Conservation (phyloP, 1,140 invertebrate species). For the Pantala flavescens region DNA sequence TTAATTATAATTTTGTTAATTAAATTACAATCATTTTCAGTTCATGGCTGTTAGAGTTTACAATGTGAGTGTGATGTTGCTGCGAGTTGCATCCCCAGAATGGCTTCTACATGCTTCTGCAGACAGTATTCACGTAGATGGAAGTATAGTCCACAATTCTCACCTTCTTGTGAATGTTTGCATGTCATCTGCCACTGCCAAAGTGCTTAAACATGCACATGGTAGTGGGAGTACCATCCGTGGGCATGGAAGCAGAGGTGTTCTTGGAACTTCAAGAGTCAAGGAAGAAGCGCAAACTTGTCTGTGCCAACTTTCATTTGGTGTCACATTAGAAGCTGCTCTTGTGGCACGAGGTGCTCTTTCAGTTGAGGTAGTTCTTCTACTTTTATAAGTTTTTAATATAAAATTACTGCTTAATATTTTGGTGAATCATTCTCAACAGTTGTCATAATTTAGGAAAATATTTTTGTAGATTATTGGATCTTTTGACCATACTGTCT, state of each 20-base stretch:
- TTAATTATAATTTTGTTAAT: too few relatives aligned
- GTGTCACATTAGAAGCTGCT: conserved; percentile 60
- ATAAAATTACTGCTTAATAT: not conserved
- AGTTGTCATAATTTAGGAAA: not conserved
- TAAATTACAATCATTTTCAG: conserved; percentile 32
- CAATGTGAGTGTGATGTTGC: conserved; percentile 63
- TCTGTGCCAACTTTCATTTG: conserved; percentile 58
- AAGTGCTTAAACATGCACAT: conserved; percentile 35
- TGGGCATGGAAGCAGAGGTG: conserved; percentile 23
- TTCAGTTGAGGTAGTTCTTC: conserved; percentile 57
- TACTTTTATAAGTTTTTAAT: not conserved
- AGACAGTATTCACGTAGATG: conserved; percentile 65
- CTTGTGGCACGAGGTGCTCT: conserved; percentile 62
- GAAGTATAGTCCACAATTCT: conserved; percentile 58
- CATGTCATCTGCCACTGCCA: conserved; percentile 28
- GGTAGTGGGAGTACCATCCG: not conserved
- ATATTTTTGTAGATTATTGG: too few relatives aligned
- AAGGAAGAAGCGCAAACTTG: conserved; percentile 35
- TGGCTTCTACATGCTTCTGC: conserved; percentile 66
- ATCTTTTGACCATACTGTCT: too few relatives aligned
- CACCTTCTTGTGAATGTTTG: conserved; percentile 49
- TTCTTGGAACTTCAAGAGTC: conserved; percentile 30
- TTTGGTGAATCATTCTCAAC: not conserved
- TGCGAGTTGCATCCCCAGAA: conserved; percentile 50
- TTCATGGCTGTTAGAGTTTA: conserved; percentile 79